Evolutionary conservation across 2,797 vertebrate species (phyloP).

Genomic region (Lindbergichthys nudifrons): DNA sequence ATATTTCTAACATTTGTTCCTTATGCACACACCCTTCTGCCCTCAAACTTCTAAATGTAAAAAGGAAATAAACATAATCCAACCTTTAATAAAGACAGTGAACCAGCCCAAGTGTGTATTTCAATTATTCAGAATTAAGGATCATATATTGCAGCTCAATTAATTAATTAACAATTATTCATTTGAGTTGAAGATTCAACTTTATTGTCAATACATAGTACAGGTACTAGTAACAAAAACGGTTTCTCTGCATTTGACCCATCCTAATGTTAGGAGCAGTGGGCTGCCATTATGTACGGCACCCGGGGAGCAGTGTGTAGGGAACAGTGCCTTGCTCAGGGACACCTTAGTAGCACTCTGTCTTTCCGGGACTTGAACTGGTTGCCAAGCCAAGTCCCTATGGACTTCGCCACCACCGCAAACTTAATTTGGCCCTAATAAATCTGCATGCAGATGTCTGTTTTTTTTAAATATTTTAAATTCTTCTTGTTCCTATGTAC

Average conservation of each 20-base stretch:
- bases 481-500: background rate
- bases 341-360: no score
- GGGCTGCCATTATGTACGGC: no score
- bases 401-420: background rate
- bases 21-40: conserved; percentile 70
- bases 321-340: no score
- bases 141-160: background rate
- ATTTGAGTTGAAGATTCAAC: background rate
- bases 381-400: no score
- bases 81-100: conserved; percentile 83
- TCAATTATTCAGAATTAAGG: conserved; percentile 10
- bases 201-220: no score
- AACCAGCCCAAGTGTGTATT: conserved; percentile 66
- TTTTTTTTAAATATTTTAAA: background rate
- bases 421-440: background rate
- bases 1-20: conserved; percentile 73
- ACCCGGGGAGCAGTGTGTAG: no score
- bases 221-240: no score
- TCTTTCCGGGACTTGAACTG: no score
- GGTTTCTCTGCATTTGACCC: no score
- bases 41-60: conserved; percentile 68
- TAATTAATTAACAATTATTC: background rate
- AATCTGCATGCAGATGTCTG: background rate
- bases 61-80: conserved; percentile 68
- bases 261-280: no score